Percentiles rank a stretch among this genome's conserved stretches.
Conservation (phyloP, 2,888 invertebrate species). For the Plutella xylostella region DNA sequence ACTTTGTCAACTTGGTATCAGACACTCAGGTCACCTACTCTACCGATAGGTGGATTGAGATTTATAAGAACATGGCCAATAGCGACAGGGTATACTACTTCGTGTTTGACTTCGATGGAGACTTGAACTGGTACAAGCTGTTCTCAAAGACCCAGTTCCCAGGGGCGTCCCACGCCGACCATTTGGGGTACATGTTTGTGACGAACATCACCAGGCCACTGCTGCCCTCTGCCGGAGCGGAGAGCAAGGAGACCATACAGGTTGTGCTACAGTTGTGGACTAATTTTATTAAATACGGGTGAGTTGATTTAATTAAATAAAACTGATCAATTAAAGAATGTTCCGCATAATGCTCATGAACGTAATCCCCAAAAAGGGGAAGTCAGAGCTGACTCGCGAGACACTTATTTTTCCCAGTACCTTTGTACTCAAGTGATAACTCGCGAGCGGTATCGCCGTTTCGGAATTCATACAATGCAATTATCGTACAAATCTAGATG, state of each 20-base stretch:
- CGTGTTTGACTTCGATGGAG: conserved; percentile 20
- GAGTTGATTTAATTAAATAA: too few species aligned
- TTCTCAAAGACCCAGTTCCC: conserved; percentile 10
- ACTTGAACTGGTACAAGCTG: conserved; percentile 17
- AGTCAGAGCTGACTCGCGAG: too few species aligned
- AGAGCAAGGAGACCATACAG: conserved; percentile 15
- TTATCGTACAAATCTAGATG: too few species aligned
- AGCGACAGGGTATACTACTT: conserved; percentile 19
- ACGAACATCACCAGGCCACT: conserved; percentile 15
- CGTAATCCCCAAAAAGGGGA: conserved; percentile 5
- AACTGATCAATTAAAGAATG: not conserved
- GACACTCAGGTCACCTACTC: conserved; percentile 20
- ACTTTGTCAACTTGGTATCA: conserved; percentile 18
- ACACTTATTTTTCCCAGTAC: too few species aligned
- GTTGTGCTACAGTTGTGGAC: conserved; percentile 17
- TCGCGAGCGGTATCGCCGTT: not conserved
- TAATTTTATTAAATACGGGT: conserved; percentile 26
- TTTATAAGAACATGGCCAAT: conserved; percentile 9
- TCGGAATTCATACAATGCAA: not conserved
- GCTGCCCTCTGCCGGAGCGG: conserved; percentile 15
- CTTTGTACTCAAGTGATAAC: conserved; percentile 8
- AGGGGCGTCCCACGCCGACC: conserved; percentile 19
- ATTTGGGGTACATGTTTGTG: conserved; percentile 22
- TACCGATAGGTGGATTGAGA: conserved; percentile 17
- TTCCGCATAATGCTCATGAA: conserved; percentile 1